phyloP scores from a whole-genome alignment of 2,797 vertebrate species.

The Sebastes steindachneri region DNA sequence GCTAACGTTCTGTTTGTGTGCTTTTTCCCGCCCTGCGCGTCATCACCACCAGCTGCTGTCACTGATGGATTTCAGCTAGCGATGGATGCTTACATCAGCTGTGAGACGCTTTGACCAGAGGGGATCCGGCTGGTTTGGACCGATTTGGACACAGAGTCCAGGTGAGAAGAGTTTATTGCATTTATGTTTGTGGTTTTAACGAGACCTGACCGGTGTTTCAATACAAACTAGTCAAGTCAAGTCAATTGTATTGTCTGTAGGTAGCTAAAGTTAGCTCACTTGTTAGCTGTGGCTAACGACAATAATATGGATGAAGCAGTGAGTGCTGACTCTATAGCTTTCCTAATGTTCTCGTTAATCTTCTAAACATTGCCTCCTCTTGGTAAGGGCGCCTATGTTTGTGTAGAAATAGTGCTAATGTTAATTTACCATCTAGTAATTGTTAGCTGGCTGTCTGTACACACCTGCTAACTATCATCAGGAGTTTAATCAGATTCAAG shows the following conservation, averaged over 20 bases:
- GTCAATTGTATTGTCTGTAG: too few relatives aligned
- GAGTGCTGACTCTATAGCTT: neutral
- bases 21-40: slow-evolving; percentile 67
- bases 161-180: slow-evolving; percentile 45
- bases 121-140: slow-evolving; percentile 33
- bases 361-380: neutral
- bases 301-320: slow-evolving; percentile 6
- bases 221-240: neutral
- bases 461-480: neutral
- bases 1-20: slow-evolving; percentile 9
- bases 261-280: neutral
- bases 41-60: slow-evolving; percentile 16
- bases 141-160: slow-evolving; percentile 52
- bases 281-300: slow-evolving; percentile 10
- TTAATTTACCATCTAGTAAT: neutral
- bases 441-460: neutral
- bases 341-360: neutral
- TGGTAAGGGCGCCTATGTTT: fast-evolving
- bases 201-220: fast-evolving
- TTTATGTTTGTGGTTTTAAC: neutral
- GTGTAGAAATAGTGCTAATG: neutral
- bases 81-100: slow-evolving; percentile 64
- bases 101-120: slow-evolving; percentile 55
- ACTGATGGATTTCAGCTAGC: slow-evolving; percentile 48
- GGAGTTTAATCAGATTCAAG: too few relatives aligned